Conservation (phyloP, 2,888 invertebrate species). For the Cantharis flavilabris region DNA sequence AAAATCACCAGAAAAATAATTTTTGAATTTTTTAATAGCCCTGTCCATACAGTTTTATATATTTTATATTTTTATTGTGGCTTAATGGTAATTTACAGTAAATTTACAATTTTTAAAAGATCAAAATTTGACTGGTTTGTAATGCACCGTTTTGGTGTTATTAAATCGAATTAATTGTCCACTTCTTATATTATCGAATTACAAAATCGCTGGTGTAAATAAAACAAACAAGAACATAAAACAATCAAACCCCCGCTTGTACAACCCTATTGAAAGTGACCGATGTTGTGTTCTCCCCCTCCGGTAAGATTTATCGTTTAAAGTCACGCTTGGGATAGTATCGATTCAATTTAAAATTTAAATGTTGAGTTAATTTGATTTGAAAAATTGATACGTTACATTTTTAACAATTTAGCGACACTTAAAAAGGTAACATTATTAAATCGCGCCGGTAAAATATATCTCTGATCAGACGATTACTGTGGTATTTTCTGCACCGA, state of each 20-base stretch:
- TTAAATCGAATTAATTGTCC: not conserved
- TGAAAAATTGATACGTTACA: slow-evolving; percentile 33
- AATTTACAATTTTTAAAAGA: not conserved
- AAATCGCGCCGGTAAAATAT: not conserved
- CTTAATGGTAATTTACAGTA: not conserved
- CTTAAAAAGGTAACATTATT: slow-evolving; percentile 12
- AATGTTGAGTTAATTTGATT: slow-evolving; percentile 37
- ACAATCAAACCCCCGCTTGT: slow-evolving; percentile 32
- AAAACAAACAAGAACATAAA: slow-evolving; percentile 29
- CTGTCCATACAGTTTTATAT: not conserved
- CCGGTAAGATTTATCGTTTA: slow-evolving; percentile 31
- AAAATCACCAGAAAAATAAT: not conserved
- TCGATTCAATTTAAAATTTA: slow-evolving; percentile 37
- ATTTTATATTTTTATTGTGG: not conserved
- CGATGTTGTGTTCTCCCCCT: slow-evolving; percentile 28
- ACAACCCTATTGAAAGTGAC: slow-evolving; percentile 30
- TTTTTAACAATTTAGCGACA: slow-evolving; percentile 19
- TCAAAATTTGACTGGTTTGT: not conserved
- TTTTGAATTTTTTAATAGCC: not conserved
- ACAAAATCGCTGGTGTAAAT: slow-evolving; percentile 26
- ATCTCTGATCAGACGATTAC: not conserved
- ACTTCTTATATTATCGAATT: slow-evolving; percentile 12
- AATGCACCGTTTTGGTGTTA: not conserved
- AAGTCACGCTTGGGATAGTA: slow-evolving; percentile 38
- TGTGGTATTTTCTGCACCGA: not conserved